Base-by-base conservation (phyloP, 2,888 invertebrate genomes). In the Synergus itoensis region DNA sequence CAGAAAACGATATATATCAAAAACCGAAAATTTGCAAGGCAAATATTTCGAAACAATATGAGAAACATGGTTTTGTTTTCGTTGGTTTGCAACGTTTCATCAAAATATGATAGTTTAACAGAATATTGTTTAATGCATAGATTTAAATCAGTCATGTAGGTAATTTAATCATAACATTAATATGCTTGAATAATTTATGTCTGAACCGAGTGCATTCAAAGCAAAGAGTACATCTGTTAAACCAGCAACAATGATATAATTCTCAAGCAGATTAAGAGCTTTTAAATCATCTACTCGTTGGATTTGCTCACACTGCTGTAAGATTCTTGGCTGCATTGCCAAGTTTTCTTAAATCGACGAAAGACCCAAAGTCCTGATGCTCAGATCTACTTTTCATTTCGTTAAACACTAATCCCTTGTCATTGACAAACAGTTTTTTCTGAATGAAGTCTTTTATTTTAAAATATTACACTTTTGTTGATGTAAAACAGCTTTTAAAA, bases 1-100 rank as follows among this genome's bases (percentile, higher is more conserved):
- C n/a, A 36, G 65, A 65, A 65, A 65, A 41, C 65, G 16, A 41
- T 65, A 65, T 18, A 18, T 65, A 65, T 18, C 41, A 9, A n/a
- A n/a, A 65, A 65, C n/a, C n/a, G n/a, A n/a, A 65, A 21, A 60
- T 60, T 60, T 60, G 11, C 65, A 65, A 41, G 9, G 36, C 3
- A 40, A 40, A 21, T 60, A 9, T 14, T 4, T 12, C 21, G 21
- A 28, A 28, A 60, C 12, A 60, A 12, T 11, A 60, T 18, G 1
- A 53, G 9, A 53, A 0, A 53, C 53, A 7, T 53, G 9, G n/a
- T 9, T 53, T n/a, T 53, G 0, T 53, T n/a, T n/a, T n/a, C 9
- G 8, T 53, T 53, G 0, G n/a, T 5, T n/a, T 1, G 14, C 9
- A n/a, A 0, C 7, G 48, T 48, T 48, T 48, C 16, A 48, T 48